Evolutionary conservation across 2,888 invertebrate species (phyloP).

Genomic region (Podotricha telesiphe): DNA sequence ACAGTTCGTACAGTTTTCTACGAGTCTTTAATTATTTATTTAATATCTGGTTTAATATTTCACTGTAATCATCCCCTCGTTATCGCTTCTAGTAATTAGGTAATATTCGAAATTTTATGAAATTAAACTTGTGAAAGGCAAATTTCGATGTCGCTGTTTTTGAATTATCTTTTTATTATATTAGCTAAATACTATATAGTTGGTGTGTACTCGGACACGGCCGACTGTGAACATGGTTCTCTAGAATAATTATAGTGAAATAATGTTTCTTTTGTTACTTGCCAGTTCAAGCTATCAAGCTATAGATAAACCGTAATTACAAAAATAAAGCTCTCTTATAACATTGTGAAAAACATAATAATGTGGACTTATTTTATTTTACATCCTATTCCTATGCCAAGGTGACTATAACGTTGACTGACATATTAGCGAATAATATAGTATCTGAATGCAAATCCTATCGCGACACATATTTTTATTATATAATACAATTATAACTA

Average conservation of each 20-base stretch:
- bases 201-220: slow-evolving; percentile 67
- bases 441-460: no score
- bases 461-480: no score
- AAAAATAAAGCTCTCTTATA: slow-evolving; percentile 84
- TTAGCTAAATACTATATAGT: slow-evolving; percentile 58
- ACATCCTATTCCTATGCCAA: neutral
- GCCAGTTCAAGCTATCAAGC: slow-evolving; percentile 83
- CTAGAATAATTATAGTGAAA: slow-evolving; percentile 77
- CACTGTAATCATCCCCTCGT: slow-evolving; percentile 59
- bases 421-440: no score
- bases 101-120: slow-evolving; percentile 65
- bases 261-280: slow-evolving; percentile 77
- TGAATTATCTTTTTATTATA: slow-evolving; percentile 52
- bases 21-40: slow-evolving; percentile 52
- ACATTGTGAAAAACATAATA: slow-evolving; percentile 65
- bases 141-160: slow-evolving; percentile 68
- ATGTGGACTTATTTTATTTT: slow-evolving; percentile 36
- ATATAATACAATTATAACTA: no score
- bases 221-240: slow-evolving; percentile 74
- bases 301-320: slow-evolving; percentile 83
- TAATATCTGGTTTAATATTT: slow-evolving; percentile 55
- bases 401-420: no score
- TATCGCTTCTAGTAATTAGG: slow-evolving; percentile 68
- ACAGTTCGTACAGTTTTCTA: slow-evolving; percentile 63
- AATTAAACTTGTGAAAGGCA: slow-evolving; percentile 55